Conservation (phyloP, 2,113 vertebrate species). For the Anthoscopus minutus region DNA sequence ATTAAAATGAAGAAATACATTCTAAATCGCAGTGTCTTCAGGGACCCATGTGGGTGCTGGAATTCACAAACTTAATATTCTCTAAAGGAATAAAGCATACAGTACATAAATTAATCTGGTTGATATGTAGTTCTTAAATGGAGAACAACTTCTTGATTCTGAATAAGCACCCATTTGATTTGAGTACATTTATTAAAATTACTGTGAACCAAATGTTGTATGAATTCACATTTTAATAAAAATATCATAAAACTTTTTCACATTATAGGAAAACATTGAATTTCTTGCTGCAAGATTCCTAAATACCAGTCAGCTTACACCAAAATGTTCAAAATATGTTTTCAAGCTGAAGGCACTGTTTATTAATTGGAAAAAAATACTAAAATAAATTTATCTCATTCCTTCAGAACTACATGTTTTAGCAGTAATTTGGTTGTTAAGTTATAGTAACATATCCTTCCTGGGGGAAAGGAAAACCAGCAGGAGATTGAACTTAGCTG, state of each 20-base stretch:
- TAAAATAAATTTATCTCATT: background rate
- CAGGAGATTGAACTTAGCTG: background rate
- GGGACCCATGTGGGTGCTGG: background rate
- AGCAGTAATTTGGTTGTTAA: background rate
- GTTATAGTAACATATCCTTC: background rate
- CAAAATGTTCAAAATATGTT: background rate
- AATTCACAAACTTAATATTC: background rate
- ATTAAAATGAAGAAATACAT: background rate
- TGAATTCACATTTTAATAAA: background rate
- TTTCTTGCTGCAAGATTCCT: background rate
- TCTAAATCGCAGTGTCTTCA: background rate
- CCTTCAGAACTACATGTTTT: background rate
- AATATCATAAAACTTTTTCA: background rate
- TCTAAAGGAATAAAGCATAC: background rate
- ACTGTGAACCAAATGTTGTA: background rate
- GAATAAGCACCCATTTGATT: background rate
- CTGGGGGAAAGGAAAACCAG: conserved; percentile 13
- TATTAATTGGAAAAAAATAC: background rate
- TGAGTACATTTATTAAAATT: background rate
- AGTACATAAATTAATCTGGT: background rate
- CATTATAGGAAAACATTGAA: background rate
- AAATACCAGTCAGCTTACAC: background rate
- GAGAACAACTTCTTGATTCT: background rate
- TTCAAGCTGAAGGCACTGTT: background rate
- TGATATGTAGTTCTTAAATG: background rate